Percentiles rank a stretch among this genome's conserved stretches.
phyloP scores from a whole-genome alignment of 2,113 vertebrate genomes.

The Dendrocopos noguchii region DNA sequence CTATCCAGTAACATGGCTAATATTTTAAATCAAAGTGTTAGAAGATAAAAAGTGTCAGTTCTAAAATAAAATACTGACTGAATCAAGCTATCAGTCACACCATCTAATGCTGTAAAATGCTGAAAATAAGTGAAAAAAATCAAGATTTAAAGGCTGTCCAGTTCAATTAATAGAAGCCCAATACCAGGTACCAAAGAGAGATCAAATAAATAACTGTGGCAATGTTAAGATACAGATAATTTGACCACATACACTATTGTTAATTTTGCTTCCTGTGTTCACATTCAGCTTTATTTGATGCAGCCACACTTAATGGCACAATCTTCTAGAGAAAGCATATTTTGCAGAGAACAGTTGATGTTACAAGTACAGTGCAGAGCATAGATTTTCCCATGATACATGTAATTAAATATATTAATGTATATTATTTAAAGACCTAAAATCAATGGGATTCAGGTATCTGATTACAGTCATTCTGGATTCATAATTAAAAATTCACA shows the following conservation, averaged over 20 bases:
- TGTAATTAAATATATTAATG: not conserved
- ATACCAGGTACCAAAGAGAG: not conserved
- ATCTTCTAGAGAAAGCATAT: not conserved
- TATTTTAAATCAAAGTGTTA: not conserved
- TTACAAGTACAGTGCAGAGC: not conserved
- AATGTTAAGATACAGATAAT: not conserved
- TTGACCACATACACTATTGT: not conserved
- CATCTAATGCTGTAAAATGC: not conserved
- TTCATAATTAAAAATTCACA: not conserved
- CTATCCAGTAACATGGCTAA: not conserved
- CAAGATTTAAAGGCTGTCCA: not conserved
- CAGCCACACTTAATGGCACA: not conserved
- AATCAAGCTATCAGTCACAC: not conserved
- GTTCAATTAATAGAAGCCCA: not conserved
- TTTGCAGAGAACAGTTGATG: not conserved
- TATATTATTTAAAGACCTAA: not conserved
- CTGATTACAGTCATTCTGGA: not conserved
- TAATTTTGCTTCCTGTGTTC: not conserved
- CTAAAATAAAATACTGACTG: not conserved
- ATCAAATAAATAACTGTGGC: not conserved
- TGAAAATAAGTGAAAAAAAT: not conserved
- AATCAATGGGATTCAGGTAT: not conserved
- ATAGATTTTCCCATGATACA: not conserved
- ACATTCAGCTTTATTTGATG: not conserved
- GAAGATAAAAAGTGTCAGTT: not conserved